A percentile compares a stretch with the other conserved stretches of the same genome.
Conservation (phyloP, 1,140 invertebrate species). For the Lucilia cuprina region DNA sequence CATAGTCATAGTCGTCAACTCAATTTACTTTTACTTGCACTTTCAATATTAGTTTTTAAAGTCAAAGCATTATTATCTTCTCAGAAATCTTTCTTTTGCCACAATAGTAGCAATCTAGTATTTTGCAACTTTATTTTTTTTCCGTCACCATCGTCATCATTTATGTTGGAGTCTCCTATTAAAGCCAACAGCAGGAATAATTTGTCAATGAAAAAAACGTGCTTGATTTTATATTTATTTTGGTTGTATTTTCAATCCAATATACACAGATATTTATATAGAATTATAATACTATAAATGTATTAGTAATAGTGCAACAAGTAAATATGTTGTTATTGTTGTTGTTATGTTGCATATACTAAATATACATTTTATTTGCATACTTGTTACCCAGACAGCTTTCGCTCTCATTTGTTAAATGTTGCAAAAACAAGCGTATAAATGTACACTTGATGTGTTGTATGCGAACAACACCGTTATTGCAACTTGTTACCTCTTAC, state of each 20-base stretch:
- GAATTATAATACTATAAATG: not conserved
- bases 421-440: not conserved
- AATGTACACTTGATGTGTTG: not conserved
- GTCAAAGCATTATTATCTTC: not conserved
- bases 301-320: not conserved
- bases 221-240: not conserved
- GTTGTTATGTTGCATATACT: not conserved
- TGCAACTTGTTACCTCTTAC: not conserved
- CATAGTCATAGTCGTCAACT: not conserved
- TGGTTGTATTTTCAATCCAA: not conserved
- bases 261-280: not conserved
- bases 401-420: constrained; percentile 32
- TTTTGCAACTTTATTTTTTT: constrained; percentile 16
- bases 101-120: not conserved
- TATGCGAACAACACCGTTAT: not conserved
- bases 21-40: constrained; percentile 24
- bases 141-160: not conserved
- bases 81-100: not conserved
- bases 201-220: constrained; percentile 30
- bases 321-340: not conserved
- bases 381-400: constrained; percentile 29
- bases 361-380: not conserved
- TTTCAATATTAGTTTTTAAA: not conserved
- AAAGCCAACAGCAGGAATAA: constrained; percentile 7
- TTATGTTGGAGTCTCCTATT: not conserved